Conservation (phyloP, 2,113 vertebrate genomes). For the Girardinichthys multiradiatus region DNA sequence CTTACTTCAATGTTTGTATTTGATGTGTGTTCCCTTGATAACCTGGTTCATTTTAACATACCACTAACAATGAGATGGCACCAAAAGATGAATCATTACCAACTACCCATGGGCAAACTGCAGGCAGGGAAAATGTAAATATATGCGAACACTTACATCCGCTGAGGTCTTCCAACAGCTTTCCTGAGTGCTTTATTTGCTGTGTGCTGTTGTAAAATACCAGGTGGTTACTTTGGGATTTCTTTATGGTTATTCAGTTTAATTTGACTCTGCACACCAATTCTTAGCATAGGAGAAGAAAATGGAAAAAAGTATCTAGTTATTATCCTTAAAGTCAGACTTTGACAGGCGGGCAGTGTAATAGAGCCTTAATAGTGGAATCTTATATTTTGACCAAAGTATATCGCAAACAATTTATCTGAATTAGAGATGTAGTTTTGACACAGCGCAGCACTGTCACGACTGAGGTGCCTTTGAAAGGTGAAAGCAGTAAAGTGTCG, state of each 20-base stretch:
- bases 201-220: not conserved
- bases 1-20: not conserved
- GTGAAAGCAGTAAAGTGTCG: slow-evolving; percentile 10
- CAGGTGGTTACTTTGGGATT: not conserved
- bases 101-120: not conserved
- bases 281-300: not conserved
- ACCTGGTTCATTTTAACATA: not conserved
- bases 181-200: too few species aligned
- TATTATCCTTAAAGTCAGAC: not conserved
- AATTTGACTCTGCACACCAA: not conserved
- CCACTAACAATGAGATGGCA: not conserved
- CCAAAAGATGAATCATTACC: not conserved
- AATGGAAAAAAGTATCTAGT: not conserved
- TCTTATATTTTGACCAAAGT: not conserved
- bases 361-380: not conserved
- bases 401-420: not conserved
- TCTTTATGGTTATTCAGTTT: not conserved
- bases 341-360: not conserved
- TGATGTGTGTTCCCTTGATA: not conserved
- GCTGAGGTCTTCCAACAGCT: not conserved
- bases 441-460: slow-evolving; percentile 2
- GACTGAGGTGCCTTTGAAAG: slow-evolving; percentile 18
- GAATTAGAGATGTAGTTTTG: slow-evolving; percentile 9
- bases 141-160: not conserved
- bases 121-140: not conserved